phyloP scores from a whole-genome alignment of 2,113 vertebrate species.

The Pluvialis apricaria region DNA sequence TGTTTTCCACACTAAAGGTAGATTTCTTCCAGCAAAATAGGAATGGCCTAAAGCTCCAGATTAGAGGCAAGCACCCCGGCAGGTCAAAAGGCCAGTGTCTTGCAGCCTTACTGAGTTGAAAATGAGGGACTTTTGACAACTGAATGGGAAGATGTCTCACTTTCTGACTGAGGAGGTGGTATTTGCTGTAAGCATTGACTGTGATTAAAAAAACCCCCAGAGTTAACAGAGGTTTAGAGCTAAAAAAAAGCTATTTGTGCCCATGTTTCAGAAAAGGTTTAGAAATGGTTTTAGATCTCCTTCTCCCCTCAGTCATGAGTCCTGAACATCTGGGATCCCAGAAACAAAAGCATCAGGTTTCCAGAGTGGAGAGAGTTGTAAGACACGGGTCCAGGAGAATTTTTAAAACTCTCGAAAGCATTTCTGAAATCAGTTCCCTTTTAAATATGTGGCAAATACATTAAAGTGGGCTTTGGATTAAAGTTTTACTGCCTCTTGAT shows the following conservation, averaged over 20 bases:
- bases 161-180: background rate
- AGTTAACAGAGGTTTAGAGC: background rate
- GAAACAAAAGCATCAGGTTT: slow-evolving; percentile 44
- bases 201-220: background rate
- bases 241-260: background rate
- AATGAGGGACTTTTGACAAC: background rate
- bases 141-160: background rate
- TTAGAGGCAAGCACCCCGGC: background rate
- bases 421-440: slow-evolving; percentile 41
- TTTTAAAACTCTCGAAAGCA: slow-evolving; percentile 34
- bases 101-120: background rate
- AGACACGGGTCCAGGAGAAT: slow-evolving; percentile 25
- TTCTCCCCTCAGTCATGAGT: background rate
- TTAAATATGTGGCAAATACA: slow-evolving; percentile 47
- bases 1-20: background rate
- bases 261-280: background rate
- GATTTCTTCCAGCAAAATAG: background rate
- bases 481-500: slow-evolving; percentile 51
- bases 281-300: background rate
- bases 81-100: background rate
- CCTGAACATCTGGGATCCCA: slow-evolving; percentile 22
- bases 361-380: background rate
- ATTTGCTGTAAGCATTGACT: background rate
- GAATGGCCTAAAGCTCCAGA: background rate
- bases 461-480: slow-evolving; percentile 41